These are phyloP conservation scores for Sigmodon hispidus DNA, from an alignment of 2,113 vertebrate genomes.

Conservation along the genomic window DNA sequence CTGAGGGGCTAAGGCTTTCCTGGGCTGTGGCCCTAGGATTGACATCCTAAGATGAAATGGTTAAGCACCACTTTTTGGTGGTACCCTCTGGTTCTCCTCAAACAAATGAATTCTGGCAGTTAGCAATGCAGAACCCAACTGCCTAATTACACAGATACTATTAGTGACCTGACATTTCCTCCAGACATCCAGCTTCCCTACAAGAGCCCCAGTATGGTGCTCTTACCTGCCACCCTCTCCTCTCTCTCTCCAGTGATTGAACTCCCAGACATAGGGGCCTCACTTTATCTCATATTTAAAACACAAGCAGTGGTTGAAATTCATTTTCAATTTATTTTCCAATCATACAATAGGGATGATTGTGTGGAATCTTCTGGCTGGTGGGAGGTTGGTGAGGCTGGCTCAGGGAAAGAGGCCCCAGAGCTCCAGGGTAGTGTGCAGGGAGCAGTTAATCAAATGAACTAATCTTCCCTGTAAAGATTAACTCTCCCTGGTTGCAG, in stretches of 20 bases:
- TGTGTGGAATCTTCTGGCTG: slow-evolving; percentile 85
- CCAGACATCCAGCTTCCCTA: slow-evolving; percentile 84
- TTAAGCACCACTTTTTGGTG: background rate
- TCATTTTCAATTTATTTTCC: slow-evolving; percentile 93
- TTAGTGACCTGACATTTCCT: slow-evolving; percentile 79
- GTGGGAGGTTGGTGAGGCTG: slow-evolving; percentile 82
- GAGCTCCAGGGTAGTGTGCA: slow-evolving; percentile 83
- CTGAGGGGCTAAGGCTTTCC: background rate
- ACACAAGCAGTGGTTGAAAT: slow-evolving; percentile 89
- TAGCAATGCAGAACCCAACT: slow-evolving; percentile 80
- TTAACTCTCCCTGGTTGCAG: slow-evolving; percentile 84
- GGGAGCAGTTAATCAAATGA: slow-evolving; percentile 88
- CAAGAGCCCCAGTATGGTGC: slow-evolving; percentile 80
- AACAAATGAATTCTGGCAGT: slow-evolving; percentile 69
- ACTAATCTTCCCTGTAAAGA: slow-evolving; percentile 88
- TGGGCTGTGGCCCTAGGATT: background rate
- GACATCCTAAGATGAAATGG: background rate
- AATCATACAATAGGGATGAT: slow-evolving; percentile 87
- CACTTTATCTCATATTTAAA: slow-evolving; percentile 91
- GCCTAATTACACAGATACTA: slow-evolving; percentile 84
- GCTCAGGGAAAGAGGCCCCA: slow-evolving; percentile 80
- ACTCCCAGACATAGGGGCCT: slow-evolving; percentile 77
- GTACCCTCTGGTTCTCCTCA: slow-evolving; percentile 46
- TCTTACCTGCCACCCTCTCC: slow-evolving; percentile 84
- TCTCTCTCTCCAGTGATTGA: slow-evolving; percentile 84